Conservation (phyloP, 2,797 vertebrate genomes). For the Anas flavirostris region DNA sequence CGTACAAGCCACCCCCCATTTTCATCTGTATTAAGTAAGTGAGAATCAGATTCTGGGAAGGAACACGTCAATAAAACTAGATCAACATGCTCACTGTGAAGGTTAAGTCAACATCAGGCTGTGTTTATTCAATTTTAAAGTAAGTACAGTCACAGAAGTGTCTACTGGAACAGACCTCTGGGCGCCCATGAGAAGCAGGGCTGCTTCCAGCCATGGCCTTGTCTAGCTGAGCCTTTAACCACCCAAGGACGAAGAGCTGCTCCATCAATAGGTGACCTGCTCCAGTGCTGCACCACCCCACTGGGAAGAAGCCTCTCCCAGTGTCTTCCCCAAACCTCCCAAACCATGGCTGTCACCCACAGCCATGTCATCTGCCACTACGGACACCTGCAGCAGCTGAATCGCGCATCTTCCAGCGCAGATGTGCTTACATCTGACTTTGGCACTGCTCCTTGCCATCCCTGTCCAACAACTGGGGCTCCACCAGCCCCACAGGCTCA, state of each 20-base stretch:
- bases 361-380: neutral
- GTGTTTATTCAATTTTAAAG: conserved; percentile 36
- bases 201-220: neutral
- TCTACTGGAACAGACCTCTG: neutral
- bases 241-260: neutral
- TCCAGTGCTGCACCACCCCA: neutral
- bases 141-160: neutral
- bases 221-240: neutral
- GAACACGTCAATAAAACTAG: conserved; percentile 28
- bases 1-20: neutral
- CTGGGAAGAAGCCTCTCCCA: neutral
- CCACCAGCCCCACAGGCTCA: neutral
- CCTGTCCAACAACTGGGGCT: neutral
- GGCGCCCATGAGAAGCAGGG: neutral
- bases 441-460: neutral
- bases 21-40: neutral
- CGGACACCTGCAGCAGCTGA: neutral
- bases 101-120: conserved; percentile 57
- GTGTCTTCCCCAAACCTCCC: rapidly evolving
- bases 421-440: neutral
- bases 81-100: neutral
- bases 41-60: conserved; percentile 46
- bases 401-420: neutral
- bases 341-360: neutral
- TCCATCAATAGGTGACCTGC: neutral